Evolutionary conservation across 2,797 vertebrate genomes (phyloP).

Genomic region (Margarornis squamiger): DNA sequence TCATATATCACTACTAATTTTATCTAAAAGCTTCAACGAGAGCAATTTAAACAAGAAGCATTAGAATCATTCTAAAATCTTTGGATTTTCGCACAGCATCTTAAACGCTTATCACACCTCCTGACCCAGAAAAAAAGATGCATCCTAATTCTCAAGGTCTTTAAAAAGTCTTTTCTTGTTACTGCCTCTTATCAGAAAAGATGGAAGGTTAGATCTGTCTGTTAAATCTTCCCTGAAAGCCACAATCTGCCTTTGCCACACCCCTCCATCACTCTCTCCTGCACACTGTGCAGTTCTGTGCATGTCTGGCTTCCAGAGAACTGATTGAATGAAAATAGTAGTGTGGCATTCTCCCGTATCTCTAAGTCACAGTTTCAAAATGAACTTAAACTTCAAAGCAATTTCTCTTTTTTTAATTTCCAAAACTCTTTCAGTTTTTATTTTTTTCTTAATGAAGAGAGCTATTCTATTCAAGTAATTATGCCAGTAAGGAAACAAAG

Average conservation of each 20-base stretch:
- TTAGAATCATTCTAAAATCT: background rate
- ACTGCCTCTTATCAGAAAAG: background rate
- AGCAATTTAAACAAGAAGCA: background rate
- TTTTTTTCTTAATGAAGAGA: background rate
- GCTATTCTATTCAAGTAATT: background rate
- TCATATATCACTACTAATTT: background rate
- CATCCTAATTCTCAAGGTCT: background rate
- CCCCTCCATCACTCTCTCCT: background rate
- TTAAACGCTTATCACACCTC: background rate
- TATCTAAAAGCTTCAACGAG: background rate
- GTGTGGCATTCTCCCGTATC: constrained; percentile 1
- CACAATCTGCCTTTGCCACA: background rate
- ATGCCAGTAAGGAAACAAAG: background rate
- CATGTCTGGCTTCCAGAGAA: background rate
- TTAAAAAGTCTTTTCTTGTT: background rate
- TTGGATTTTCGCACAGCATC: background rate
- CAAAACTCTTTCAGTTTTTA: rapidly evolving
- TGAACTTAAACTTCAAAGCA: background rate
- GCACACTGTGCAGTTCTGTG: background rate
- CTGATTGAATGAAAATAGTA: background rate
- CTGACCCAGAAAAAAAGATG: background rate
- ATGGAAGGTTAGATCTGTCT: background rate
- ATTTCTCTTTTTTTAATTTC: background rate
- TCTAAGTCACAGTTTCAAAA: background rate
- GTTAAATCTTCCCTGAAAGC: background rate